Evolutionary conservation across 2,888 invertebrate genomes (phyloP), one percentile per base, ranked within the genome.

Genomic region (Leptopilina drosophilae): DNA sequence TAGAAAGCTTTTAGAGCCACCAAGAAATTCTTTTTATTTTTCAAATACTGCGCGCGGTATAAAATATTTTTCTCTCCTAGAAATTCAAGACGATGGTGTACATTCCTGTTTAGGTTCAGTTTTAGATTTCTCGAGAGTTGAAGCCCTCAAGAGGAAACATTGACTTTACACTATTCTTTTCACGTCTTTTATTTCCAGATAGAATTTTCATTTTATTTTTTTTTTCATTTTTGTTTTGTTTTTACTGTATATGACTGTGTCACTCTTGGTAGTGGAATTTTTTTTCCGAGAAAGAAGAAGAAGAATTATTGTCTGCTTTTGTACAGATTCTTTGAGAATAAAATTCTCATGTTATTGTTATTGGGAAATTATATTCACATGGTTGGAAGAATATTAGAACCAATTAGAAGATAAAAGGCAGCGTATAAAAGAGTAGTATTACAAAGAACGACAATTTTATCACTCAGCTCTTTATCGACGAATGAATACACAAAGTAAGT

Each of bases 381-480:
- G 69, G 12, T 49, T 14, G 49, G 46, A 26, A 69, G 53, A 69
- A 69, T 69, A 56, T 26, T 78, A 82, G 82, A 82, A 82, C 81
- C 82, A 84, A 84, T 84, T 84, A 82, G 79, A 81, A 81, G 81
- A 84, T 84, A 84, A 84, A 81, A 67, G 82, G 5, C 20, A 33
- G 53, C 11, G 84, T 73, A 84, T 81, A 82, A 82, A 84, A 81
- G 64, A 82, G 76, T 56, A 62, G 78, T 75, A 73, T 80, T 80
- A 84, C 84, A 84, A 82, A 84, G 82, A 79, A 80, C 80, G 76
- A 79, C 81, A 84, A 82, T 84, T 84, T 82, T 84, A 81, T 81
- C 80, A 77, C 79, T 66, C 53, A 14, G 12, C n/a, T 69, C 69
- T 26, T 14, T 53, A 53, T 26, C 12, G 69, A n/a, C 12, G 14